Evolutionary conservation across 2,888 invertebrate genomes (phyloP), one percentile per base, ranked within the genome.

Genomic region (Parascotia fuliginaria): DNA sequence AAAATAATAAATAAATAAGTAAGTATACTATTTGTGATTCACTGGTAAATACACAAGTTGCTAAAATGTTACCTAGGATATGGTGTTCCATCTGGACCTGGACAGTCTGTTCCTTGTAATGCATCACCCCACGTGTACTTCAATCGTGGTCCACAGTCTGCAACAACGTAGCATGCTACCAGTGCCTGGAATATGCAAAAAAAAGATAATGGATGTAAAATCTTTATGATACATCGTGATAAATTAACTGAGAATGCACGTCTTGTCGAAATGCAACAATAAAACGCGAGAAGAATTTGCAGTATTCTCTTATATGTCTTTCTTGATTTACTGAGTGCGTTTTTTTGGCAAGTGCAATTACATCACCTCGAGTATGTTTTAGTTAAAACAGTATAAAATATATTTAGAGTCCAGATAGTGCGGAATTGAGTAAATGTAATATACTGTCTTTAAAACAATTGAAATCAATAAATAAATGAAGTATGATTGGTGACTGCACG

Each of bases 101-200:
- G 83, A 70, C 97, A 97, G 75, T 96, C 95, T 14, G 95, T 93
- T 81, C 96, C 96, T 62, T 94, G 94, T 38, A 98, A 89, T 5
- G 97, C 97, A 83, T 98, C 97, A 12, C 98, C 98, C 94, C 97
- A 97, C 13, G 97, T 92, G 83, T 97, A 97, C 87, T 97, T 97
- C 49, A 97, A 87, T 67, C 94, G 94, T 49, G 93, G 89, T 13
- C 95, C 95, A 49, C 93, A 91, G 27, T 91, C 91, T 47, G 89
- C 80, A 28, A 79, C 73, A 24, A 85, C 84, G 54, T 75, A 81
- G 54, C 77, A 73, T 51, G 79, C 77, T 46, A 87, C 49, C 28
- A 87, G 55, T 16, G 79, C 79, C 91, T 92, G 88, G 53, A 87
- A 86, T 50, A 15, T 43, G 1, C 31, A 50, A 56, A 58, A 55